Conservation (phyloP, 2,888 invertebrate genomes). For the Epiblema foenella region DNA sequence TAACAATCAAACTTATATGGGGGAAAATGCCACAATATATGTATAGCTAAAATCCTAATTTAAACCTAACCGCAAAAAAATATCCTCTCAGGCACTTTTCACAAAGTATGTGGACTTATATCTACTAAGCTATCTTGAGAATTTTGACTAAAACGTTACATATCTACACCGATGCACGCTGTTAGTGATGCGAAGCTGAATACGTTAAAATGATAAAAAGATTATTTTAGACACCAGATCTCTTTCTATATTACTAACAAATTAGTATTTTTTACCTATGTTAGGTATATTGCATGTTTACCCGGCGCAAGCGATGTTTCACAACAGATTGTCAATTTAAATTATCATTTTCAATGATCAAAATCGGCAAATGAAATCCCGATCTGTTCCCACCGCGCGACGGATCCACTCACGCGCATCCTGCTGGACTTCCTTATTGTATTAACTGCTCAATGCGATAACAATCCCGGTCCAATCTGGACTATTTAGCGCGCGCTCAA, state of each 20-base stretch:
- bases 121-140: too few species aligned
- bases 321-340: background rate
- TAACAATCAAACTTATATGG: background rate
- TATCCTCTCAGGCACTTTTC: too few species aligned
- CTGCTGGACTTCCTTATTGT: constrained; percentile 76
- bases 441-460: constrained; percentile 78
- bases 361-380: constrained; percentile 26
- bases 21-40: background rate
- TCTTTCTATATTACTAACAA: background rate
- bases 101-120: too few species aligned
- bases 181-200: background rate
- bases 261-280: background rate
- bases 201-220: background rate
- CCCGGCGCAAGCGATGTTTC: too few species aligned
- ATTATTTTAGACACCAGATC: background rate
- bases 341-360: background rate
- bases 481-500: constrained; percentile 84
- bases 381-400: constrained; percentile 24
- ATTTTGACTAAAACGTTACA: background rate
- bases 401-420: constrained; percentile 51
- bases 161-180: background rate
- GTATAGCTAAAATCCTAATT: too few species aligned
- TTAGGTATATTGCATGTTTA: too few species aligned
- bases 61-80: too few species aligned
- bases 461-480: constrained; percentile 76